These are phyloP conservation scores for Chrysolina haemoptera DNA, from an alignment of 2,888 invertebrate species.

Conservation along the genomic window DNA sequence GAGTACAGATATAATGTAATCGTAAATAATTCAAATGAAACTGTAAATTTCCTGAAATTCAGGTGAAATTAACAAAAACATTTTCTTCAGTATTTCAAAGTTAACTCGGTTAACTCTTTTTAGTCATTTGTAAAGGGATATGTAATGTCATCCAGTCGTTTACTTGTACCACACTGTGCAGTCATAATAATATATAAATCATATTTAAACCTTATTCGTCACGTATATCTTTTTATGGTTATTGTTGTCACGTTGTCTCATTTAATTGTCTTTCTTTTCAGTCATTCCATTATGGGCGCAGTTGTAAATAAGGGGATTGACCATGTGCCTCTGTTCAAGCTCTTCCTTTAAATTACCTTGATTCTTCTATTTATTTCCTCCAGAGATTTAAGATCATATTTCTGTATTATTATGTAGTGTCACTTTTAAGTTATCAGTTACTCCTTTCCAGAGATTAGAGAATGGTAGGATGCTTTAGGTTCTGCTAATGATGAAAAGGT, in stretches of 20 bases:
- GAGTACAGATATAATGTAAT: too few species aligned
- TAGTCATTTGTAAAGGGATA: too few species aligned
- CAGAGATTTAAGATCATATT: not conserved
- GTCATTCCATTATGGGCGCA: conserved; percentile 3
- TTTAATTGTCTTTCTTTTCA: conserved; percentile 14
- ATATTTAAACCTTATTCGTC: conserved; percentile 10
- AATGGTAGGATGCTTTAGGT: too few species aligned
- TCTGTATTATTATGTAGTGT: not conserved
- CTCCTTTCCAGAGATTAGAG: too few species aligned
- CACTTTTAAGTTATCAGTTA: not conserved
- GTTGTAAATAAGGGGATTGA: conserved; percentile 8
- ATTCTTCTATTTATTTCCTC: conserved; percentile 2
- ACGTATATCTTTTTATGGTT: conserved; percentile 3
- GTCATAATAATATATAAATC: not conserved
- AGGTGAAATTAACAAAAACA: too few species aligned
- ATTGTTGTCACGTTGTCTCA: conserved; percentile 15
- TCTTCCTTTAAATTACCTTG: not conserved
- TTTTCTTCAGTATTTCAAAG: too few species aligned
- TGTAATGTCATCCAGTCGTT: not conserved
- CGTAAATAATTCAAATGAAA: too few species aligned
- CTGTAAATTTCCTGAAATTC: too few species aligned
- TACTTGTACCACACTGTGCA: not conserved
- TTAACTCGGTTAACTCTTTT: too few species aligned
- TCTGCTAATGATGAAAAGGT: too few species aligned
- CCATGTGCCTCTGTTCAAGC: not conserved